A percentile compares a stretch with the other conserved stretches of the same genome.
phyloP scores from a whole-genome alignment of 2,797 vertebrate species.

The Tadarida brasiliensis region DNA sequence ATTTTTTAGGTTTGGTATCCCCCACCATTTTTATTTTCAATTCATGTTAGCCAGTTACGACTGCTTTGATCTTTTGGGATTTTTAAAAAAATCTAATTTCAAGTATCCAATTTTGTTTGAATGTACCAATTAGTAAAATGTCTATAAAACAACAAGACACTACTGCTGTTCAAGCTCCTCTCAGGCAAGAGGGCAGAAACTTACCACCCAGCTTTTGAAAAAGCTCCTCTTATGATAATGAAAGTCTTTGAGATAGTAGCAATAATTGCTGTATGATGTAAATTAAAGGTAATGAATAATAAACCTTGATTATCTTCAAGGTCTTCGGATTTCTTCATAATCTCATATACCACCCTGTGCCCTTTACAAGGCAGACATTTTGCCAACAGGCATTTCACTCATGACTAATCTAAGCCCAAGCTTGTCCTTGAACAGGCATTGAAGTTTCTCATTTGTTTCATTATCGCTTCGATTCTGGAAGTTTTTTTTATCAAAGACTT shows the following conservation, averaged over 20 bases:
- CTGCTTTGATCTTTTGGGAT: neutral
- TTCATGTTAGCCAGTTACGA: neutral
- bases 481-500: conserved; percentile 46
- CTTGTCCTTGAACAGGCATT: conserved; percentile 46
- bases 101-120: conserved; percentile 29
- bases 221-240: neutral
- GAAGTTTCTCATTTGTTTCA: neutral
- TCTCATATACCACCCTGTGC: neutral
- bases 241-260: conserved; percentile 34
- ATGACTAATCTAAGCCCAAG: neutral
- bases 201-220: conserved; percentile 20
- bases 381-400: conserved; percentile 30
- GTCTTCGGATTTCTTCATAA: conserved; percentile 23
- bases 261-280: neutral
- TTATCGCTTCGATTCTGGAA: conserved; percentile 38
- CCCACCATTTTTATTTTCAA: neutral
- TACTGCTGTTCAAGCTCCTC: neutral
- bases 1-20: neutral
- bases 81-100: neutral
- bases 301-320: conserved; percentile 50
- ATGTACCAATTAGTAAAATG: conserved; percentile 28
- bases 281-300: conserved; percentile 46
- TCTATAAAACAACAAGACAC: neutral
- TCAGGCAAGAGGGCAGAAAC: neutral
- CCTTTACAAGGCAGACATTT: conserved; percentile 30